Evolutionary conservation across 2,797 vertebrate species (phyloP).

Genomic region (Sebastes kiyomatsui): DNA sequence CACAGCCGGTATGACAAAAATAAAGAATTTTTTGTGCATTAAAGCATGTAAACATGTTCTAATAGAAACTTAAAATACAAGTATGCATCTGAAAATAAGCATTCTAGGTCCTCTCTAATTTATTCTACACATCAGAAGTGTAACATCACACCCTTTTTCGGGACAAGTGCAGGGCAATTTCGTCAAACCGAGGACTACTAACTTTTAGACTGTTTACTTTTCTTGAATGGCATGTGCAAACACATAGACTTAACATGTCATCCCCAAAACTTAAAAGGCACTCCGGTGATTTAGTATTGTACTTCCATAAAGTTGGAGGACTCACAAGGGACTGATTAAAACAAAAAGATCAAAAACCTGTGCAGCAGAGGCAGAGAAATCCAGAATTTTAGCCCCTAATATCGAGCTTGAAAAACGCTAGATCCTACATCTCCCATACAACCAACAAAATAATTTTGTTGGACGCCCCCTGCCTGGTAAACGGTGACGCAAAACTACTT

Average conservation of each 20-base stretch:
- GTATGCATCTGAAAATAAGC: no score
- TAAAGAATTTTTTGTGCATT: no score
- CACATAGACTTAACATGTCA: not conserved
- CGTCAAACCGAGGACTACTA: not conserved
- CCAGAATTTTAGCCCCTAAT: not conserved
- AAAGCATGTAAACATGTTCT: no score
- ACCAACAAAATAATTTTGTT: not conserved
- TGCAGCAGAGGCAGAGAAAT: not conserved
- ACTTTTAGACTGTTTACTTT: not conserved
- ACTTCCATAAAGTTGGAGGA: not conserved
- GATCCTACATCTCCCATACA: not conserved
- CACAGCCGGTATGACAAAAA: no score
- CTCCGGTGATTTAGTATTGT: not conserved
- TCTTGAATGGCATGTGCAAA: not conserved
- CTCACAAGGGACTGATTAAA: no score
- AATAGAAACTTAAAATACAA: no score
- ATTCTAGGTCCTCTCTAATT: no score
- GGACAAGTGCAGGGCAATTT: not conserved
- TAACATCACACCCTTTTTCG: not conserved
- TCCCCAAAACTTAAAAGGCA: not conserved
- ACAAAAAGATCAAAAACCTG: no score
- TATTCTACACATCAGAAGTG: no score
- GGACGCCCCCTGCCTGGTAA: not conserved
- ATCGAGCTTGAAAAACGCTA: not conserved
- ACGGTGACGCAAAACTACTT: not conserved